Percentiles rank a stretch among this genome's conserved stretches.
Evolutionary conservation across 23 tunicate species (phyloP).

Genomic region (Botrylloides violaceus): DNA sequence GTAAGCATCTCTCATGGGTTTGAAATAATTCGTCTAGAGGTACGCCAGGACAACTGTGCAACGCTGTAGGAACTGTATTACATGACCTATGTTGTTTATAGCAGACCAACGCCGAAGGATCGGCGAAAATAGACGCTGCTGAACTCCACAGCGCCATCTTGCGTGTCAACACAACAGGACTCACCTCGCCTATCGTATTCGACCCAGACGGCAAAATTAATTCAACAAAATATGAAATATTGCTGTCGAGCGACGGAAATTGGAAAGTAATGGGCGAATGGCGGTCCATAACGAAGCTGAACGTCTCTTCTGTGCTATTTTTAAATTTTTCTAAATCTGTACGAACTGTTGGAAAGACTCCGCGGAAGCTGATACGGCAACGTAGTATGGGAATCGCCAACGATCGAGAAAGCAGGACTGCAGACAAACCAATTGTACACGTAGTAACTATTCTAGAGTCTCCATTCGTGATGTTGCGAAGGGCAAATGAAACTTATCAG

Average conservation of each 20-base stretch:
- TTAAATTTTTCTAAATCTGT: constrained; percentile 13
- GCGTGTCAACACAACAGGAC: constrained; percentile 7
- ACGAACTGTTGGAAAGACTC: background rate
- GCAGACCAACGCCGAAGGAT: background rate
- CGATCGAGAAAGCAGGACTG: background rate
- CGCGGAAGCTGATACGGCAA: background rate
- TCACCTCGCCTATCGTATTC: background rate
- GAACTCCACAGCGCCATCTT: constrained; percentile 20
- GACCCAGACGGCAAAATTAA: constrained; percentile 12
- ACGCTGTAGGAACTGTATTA: background rate
- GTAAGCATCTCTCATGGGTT: constrained; percentile 3
- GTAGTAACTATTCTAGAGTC: constrained; percentile 59
- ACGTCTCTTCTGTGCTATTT: background rate
- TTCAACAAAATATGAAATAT: constrained; percentile 12
- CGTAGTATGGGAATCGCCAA: background rate
- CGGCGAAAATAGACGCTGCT: background rate
- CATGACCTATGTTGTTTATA: background rate
- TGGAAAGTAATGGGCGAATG: constrained; percentile 46
- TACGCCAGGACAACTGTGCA: background rate
- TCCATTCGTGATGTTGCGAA: constrained; percentile 48
- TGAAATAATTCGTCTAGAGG: background rate
- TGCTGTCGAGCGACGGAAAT: constrained; percentile 7
- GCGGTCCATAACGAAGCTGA: constrained; percentile 7
- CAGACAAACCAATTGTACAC: constrained; percentile 14
- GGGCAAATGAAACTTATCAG: background rate